Evolutionary conservation across 2,888 invertebrate genomes (phyloP).

Genomic region (Rhaphigaster nebulosa): DNA sequence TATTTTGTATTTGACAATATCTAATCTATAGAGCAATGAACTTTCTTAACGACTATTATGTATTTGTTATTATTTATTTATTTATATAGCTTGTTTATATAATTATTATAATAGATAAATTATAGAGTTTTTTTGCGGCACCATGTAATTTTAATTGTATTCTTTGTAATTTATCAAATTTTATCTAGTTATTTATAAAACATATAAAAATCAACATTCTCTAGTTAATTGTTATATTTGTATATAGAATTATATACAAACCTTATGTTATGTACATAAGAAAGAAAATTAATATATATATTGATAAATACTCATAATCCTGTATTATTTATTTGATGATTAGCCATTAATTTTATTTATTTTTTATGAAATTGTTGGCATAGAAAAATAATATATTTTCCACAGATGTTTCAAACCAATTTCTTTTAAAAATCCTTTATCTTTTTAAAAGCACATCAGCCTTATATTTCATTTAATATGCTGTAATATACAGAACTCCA

Average conservation of each 20-base stretch:
- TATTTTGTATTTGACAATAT: conserved; percentile 45
- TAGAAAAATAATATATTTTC: conserved; percentile 40
- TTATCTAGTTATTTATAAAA: conserved; percentile 29
- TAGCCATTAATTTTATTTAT: conserved; percentile 34
- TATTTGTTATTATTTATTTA: conserved; percentile 40
- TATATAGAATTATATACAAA: conserved; percentile 38
- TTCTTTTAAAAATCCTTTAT: neutral
- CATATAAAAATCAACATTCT: neutral
- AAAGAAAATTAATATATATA: conserved; percentile 16
- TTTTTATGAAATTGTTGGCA: conserved; percentile 31
- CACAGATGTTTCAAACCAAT: neutral
- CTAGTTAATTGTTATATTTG: conserved; percentile 25
- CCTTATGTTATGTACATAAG: conserved; percentile 27
- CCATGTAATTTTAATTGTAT: conserved; percentile 39
- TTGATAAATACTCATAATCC: conserved; percentile 27
- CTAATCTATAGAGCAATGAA: conserved; percentile 4
- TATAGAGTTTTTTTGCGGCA: conserved; percentile 31
- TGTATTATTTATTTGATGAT: conserved; percentile 21
- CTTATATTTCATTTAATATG: too few relatives aligned
- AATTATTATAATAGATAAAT: neutral
- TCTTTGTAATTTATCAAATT: conserved; percentile 33
- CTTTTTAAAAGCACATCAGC: neutral
- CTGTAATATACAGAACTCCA: too few relatives aligned
- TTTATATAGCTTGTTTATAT: conserved; percentile 36
- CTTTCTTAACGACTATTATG: neutral